phyloP scores from a whole-genome alignment of 2,797 vertebrate genomes.

The Lagocephalus sceleratus region DNA sequence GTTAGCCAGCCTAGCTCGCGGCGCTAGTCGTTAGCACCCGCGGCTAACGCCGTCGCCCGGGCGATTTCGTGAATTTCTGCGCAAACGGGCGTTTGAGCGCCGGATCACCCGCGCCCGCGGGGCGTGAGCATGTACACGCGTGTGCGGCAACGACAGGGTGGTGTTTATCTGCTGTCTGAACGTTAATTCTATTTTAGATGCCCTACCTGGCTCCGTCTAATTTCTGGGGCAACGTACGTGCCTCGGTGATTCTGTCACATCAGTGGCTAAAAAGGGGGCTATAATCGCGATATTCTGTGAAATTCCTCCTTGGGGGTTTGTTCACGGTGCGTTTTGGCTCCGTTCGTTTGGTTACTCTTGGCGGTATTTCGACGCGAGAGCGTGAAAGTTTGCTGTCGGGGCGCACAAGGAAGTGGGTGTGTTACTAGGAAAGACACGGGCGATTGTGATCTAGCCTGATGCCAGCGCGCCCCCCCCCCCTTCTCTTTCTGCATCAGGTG shows the following conservation, averaged over 20 bases:
- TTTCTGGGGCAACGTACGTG: conserved; percentile 52
- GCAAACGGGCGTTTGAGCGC: too few species aligned
- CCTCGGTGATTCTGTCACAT: not conserved
- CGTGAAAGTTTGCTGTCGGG: not conserved
- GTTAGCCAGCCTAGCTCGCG: conserved; percentile 54
- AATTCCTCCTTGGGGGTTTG: accelerated
- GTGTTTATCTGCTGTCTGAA: not conserved
- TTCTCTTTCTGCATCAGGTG: conserved; percentile 76
- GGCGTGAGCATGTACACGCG: accelerated
- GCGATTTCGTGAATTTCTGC: not conserved
- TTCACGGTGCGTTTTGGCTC: not conserved
- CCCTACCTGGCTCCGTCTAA: conserved; percentile 64
- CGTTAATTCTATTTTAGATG: conserved; percentile 27
- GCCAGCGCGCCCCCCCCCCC: not conserved
- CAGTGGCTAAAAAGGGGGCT: not conserved
- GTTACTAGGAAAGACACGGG: not conserved
- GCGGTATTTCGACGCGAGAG: not conserved
- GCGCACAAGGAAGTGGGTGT: conserved; percentile 11
- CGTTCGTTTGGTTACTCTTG: not conserved
- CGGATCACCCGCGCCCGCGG: accelerated
- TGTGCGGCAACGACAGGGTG: not conserved
- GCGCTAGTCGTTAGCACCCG: conserved; percentile 33
- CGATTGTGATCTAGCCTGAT: not conserved
- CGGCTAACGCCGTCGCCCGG: conserved; percentile 38
- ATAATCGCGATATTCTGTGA: accelerated